Evolutionary conservation across 1,140 invertebrate species (phyloP), one percentile per base, ranked within the genome.

Genomic region (Drosophila lini): DNA sequence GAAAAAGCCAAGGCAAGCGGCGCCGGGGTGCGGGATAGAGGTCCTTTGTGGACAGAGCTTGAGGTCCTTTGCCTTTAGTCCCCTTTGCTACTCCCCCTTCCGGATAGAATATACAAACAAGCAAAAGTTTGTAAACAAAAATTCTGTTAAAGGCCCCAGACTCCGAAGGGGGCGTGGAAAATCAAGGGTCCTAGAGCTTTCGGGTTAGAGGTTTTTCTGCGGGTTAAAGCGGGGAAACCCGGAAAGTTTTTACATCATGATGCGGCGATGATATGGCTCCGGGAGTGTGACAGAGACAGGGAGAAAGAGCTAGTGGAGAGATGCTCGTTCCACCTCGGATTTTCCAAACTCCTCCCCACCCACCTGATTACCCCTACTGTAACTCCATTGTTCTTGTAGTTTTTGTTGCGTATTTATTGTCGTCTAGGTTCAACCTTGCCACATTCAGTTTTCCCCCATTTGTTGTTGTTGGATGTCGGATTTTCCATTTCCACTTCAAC

Each of bases 111-210:
- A 85, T 71, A 86, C 83, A 88, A 90, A 89, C 81, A 89, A 81
- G 81, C 56, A 76, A 89, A 89, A 89, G 84, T 89, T 89, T 84
- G 85, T 90, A 89, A 89, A 88, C 88, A 88, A 88, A 89, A 88
- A 89, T 79, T 79, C 44, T 89, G 81, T 80, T 86, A 70, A 64
- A 48, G 55, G 69, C 19, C 52, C 52, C 34, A 48, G 47, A 50
- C 56, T 45, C 41, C 52, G 16, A 28, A 5, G n/a, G 40, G 28
- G 52, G 3, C 19, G 15, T 41, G 36, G 45, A 13, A 52, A 40
- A 61, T 45, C 40, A 25, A 32, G 48, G 44, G 38, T 59, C 47
- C 58, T 36, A 32, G 31, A n/a, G 34, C 31, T 42, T 34, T 44
- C 53, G 41, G 75, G 70, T 86, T 81, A 64, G 62, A 47, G 79